Percentiles rank a stretch among this genome's conserved stretches.
These are phyloP conservation scores for Egretta garzetta DNA, from an alignment of 2,113 vertebrate genomes.

Conservation along the genomic window DNA sequence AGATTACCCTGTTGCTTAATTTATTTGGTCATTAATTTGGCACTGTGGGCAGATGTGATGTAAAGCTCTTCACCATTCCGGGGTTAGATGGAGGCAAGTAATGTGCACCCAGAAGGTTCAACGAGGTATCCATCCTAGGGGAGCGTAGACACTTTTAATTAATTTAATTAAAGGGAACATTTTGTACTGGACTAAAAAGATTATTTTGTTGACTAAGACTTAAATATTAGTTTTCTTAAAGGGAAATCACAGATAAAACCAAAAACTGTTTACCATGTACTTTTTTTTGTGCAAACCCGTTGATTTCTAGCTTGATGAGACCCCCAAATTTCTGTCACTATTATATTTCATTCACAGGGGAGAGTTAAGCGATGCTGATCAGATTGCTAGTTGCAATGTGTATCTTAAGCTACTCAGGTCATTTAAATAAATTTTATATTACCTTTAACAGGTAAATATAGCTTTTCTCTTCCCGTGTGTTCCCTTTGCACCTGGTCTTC, in stretches of 20 bases:
- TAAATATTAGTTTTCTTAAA: not conserved
- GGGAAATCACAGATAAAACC: not conserved
- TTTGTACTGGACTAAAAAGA: constrained; percentile 1
- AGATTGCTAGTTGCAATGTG: not conserved
- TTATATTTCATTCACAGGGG: fast-evolving
- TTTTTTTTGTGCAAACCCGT: not conserved
- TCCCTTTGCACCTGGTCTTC: not conserved
- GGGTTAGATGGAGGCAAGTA: constrained; percentile 36
- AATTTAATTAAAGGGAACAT: constrained; percentile 42
- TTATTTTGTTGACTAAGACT: not conserved
- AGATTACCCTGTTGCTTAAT: constrained; percentile 37
- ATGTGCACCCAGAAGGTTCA: constrained; percentile 45
- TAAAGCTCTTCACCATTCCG: constrained; percentile 28
- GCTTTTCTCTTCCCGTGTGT: not conserved
- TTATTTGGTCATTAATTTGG: constrained; percentile 48
- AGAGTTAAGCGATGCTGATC: not conserved
- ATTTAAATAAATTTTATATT: not conserved
- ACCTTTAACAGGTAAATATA: not conserved
- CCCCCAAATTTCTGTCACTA: not conserved
- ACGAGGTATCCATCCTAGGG: constrained; percentile 31
- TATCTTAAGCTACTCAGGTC: not conserved
- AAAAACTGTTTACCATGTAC: not conserved
- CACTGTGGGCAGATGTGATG: constrained; percentile 40
- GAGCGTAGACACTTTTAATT: constrained; percentile 35
- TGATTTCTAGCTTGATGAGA: not conserved